phyloP scores from a whole-genome alignment of 2,113 vertebrate genomes.

The Spheniscus mendiculus region DNA sequence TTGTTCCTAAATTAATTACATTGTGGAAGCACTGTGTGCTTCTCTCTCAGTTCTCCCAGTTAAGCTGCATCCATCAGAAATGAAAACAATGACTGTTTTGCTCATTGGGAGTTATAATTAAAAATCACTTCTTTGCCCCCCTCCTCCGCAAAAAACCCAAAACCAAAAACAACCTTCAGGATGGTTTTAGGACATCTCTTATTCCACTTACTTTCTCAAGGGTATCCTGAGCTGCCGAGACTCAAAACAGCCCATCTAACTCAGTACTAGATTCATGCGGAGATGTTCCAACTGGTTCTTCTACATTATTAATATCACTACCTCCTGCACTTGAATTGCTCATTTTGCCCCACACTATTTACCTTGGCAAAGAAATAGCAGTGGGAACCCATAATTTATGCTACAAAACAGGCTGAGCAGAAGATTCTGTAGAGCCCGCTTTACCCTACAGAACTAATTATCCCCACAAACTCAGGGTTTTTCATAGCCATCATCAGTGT shows the following conservation, averaged over 20 bases:
- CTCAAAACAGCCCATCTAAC: background rate
- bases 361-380: background rate
- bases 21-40: background rate
- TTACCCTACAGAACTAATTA: background rate
- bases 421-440: background rate
- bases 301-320: background rate
- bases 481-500: background rate
- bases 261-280: background rate
- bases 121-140: background rate
- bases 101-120: background rate
- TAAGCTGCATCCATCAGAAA: background rate
- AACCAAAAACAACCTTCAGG: background rate
- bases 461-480: background rate
- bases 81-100: background rate
- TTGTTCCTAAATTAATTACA: background rate
- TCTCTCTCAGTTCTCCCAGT: background rate
- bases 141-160: accelerated
- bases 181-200: background rate
- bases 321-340: background rate
- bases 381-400: background rate
- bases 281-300: background rate
- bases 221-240: background rate
- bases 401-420: background rate
- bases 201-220: background rate
- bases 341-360: background rate